phyloP scores from a whole-genome alignment of 2,113 vertebrate species.

The Tupaia tana region DNA sequence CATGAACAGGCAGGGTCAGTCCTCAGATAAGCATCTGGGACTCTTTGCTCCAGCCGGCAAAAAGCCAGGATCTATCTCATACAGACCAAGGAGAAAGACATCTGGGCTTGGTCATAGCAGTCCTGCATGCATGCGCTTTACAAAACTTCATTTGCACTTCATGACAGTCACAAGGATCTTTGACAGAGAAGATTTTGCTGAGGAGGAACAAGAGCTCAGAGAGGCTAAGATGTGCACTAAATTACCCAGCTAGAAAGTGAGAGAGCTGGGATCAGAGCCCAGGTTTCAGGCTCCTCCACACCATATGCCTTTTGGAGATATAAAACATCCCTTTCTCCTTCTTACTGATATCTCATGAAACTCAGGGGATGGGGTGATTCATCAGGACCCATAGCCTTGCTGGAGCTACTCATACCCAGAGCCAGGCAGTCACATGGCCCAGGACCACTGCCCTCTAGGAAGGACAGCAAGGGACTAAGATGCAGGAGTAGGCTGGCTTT shows the following conservation, averaged over 20 bases:
- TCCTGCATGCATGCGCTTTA: not conserved
- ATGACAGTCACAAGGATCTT: not conserved
- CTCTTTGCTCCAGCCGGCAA: not conserved
- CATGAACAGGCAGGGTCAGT: not conserved
- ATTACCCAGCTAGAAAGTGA: constrained; percentile 14
- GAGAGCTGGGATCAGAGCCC: not conserved
- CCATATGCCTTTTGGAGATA: not conserved
- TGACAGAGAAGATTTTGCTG: not conserved
- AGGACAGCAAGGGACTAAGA: not conserved
- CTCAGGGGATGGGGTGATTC: not conserved
- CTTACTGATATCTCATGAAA: not conserved
- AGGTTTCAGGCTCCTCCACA: not conserved
- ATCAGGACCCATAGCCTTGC: not conserved
- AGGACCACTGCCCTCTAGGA: not conserved
- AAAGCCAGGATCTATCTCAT: not conserved
- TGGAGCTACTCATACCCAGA: not conserved
- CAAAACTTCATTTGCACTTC: not conserved
- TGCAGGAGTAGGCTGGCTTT: not conserved
- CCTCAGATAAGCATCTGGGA: not conserved
- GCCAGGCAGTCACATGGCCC: not conserved
- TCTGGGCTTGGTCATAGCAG: not conserved
- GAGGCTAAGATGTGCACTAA: not conserved
- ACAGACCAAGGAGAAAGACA: not conserved
- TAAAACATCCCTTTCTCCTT: not conserved
- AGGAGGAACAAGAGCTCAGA: not conserved